Evolutionary conservation across 2,113 vertebrate genomes (phyloP), one percentile per base, ranked within the genome.

Genomic region (Cephalopterus ornatus): DNA sequence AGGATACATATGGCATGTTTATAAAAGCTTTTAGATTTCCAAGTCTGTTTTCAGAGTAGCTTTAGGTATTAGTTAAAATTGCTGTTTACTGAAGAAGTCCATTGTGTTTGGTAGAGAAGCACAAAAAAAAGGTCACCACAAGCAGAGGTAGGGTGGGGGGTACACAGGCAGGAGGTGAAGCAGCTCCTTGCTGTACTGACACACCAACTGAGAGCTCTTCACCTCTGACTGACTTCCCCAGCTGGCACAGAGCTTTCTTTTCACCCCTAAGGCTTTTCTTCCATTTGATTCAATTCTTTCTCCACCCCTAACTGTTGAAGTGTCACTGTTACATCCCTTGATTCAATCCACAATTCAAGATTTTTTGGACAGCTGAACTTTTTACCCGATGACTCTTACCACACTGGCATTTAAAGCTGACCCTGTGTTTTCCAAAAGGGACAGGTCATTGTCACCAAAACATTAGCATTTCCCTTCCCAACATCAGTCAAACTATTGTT

Each of bases 321-420:
- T 61, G 74, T 90, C 74, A 67, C 63, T 23, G 20, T 28, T 67
- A 55, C 61, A 62, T 49, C 39, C 53, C 72, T 56, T 42, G 59
- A 89, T 65, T 93, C 84, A 84, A 66, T 35, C n/a, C 58, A 52
- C 66, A 81, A 70, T 75, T 88, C 63, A 44, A 20, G 47, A 92
- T 92, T 56, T 92, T 95, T 65, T 53, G 41, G 33, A 91, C 74
- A 92, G 70, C 50, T 92, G 73, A 95, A 85, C 42, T 73, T 89
- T 56, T 89, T 89, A 92, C 50, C 73, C 1, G 0, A 7, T 82
- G 59, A 65, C 55, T 70, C 70, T 75, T 72, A 42, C 12, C 12
- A 67, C 52, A 50, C 20, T 70, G 67, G 46, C 59, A 93, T 73
- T 74, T 89, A 88, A 95, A 93, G 58, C 11, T 42, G 84, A 79